Base-by-base conservation (phyloP, 2,888 invertebrate species). In the Eupithecia insigniata region DNA sequence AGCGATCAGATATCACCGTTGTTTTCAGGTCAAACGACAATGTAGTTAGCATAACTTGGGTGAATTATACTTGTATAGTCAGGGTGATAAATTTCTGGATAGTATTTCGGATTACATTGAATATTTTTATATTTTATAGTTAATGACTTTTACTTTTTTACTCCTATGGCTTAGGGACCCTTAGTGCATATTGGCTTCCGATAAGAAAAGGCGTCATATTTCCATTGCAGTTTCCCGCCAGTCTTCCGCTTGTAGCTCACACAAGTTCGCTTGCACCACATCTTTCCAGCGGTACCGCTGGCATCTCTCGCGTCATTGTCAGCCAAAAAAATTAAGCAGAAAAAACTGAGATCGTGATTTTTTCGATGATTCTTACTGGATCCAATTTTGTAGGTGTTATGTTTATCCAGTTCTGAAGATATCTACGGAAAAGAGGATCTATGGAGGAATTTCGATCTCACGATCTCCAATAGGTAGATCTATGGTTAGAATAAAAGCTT, bases 1-100 rank as follows among this genome's bases (percentile, higher is more conserved):
- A 81, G 76, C 85, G 80, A 85, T 85, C 82, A 84, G 86, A 84
- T 86, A 85, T 78, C 82, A 80, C 82, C 80, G 80, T 82, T 83
- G 85, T 88, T 88, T 74, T 83, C 79, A 82, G 82, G 84, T 83
- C 82, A 81, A 81, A 79, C 79, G 79, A 74, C 81, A 85, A 26
- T 55, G 55, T 55, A 81, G 78, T 85, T 85, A 83, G 79, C 86
- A 84, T 85, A 84, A 78, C 77, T 79, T 70, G 78, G 71, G 72
- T 65, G 32, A 67, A 73, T 71, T 76, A 71, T 71, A 60, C 67
- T 71, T 67, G 76, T 79, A 81, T 51, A 64, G 72, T 75, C n/a
- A 10, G 7, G 67, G 60, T 64, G 46, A 32, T 70, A 36, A n/a
- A 60, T 26, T 65, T 67, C 77, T 75, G 70, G 72, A 30, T 43